Percentiles rank a stretch among this genome's conserved stretches.
Conservation (phyloP, 2,888 invertebrate genomes). For the Andrena praecox region DNA sequence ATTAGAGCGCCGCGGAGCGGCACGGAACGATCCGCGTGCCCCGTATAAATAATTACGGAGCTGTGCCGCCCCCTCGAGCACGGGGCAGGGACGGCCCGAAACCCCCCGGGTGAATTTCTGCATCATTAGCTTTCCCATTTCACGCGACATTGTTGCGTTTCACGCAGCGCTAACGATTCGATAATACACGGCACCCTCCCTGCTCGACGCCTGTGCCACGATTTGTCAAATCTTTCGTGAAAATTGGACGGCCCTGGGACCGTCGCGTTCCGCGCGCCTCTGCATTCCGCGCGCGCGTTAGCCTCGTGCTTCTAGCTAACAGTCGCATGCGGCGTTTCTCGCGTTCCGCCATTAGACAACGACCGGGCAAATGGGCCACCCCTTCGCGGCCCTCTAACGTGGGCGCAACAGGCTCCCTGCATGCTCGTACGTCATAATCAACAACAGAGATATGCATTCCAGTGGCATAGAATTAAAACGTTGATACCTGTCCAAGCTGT, state of each 20-base stretch:
- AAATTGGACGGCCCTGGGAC: background rate
- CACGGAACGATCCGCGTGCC: conserved; percentile 1
- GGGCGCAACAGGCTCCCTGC: conserved; percentile 40
- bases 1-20: conserved; percentile 1
- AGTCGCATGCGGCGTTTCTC: background rate
- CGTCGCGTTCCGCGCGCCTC: conserved; percentile 1
- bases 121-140: conserved; percentile 31
- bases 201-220: background rate
- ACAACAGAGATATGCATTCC: conserved; percentile 21
- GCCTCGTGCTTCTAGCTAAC: background rate
- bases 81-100: background rate
- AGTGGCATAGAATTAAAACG: background rate
- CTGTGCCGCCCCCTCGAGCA: background rate
- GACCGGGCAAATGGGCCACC: conserved; percentile 13
- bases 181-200: background rate
- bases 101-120: background rate
- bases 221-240: conserved; percentile 12
- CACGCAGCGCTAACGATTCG: conserved; percentile 21
- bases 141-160: conserved; percentile 28
- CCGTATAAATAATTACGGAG: conserved; percentile 29
- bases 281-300: background rate
- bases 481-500: background rate
- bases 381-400: conserved; percentile 7
- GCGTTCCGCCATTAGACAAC: background rate
- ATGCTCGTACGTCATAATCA: conserved; percentile 20